Percentiles rank a stretch among this genome's conserved stretches.
Evolutionary conservation across 2,888 invertebrate species (phyloP).

Genomic region (Heliconius charithonia): DNA sequence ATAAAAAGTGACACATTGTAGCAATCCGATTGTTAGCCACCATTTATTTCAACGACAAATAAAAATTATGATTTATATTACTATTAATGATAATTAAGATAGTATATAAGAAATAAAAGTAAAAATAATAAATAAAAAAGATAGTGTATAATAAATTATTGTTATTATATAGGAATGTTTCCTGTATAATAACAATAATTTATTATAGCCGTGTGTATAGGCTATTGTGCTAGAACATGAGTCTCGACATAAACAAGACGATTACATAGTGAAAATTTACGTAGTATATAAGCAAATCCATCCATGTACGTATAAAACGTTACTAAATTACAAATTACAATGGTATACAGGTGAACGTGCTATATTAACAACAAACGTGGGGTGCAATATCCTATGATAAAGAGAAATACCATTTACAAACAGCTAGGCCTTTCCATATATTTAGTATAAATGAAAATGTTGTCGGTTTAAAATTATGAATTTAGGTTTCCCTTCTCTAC

Average conservation of each 20-base stretch:
- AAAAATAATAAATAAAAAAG: too few relatives aligned
- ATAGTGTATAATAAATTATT: background rate
- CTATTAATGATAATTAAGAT: too few relatives aligned
- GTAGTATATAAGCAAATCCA: background rate
- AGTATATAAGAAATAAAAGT: too few relatives aligned
- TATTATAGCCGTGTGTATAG: background rate
- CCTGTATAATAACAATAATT: too few relatives aligned
- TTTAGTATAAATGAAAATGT: background rate
- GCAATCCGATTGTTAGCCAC: background rate
- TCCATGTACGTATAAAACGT: background rate
- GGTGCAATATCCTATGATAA: slow-evolving; percentile 19
- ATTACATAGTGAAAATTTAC: background rate
- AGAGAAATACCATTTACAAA: background rate
- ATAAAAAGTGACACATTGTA: background rate
- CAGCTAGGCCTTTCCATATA: background rate
- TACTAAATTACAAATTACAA: background rate
- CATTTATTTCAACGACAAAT: too few relatives aligned
- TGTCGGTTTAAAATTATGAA: background rate
- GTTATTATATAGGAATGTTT: background rate
- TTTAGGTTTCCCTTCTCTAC: background rate
- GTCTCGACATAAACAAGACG: background rate
- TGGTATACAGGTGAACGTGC: slow-evolving; percentile 8
- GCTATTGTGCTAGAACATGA: background rate
- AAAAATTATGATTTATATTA: too few relatives aligned
- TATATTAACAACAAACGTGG: background rate